Evolutionary conservation across 2,888 invertebrate genomes (phyloP).

Genomic region (Neuroscelio doddi): DNA sequence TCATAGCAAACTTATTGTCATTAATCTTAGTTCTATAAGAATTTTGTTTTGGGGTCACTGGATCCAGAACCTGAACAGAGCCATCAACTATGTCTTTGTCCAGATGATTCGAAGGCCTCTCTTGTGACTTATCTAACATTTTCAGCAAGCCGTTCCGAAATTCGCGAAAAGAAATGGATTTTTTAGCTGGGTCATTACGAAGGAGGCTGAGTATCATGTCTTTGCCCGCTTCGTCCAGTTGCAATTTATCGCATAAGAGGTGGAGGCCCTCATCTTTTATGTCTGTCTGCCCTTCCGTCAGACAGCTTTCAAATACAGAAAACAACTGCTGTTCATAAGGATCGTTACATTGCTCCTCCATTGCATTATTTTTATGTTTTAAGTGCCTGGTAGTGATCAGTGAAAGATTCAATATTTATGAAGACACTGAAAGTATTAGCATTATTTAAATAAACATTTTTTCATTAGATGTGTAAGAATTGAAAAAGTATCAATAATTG

Average conservation of each 20-base stretch:
- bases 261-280: conserved; percentile 79
- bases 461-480: too few relatives aligned
- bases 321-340: conserved; percentile 88
- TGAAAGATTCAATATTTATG: too few relatives aligned
- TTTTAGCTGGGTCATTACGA: conserved; percentile 70
- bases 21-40: conserved; percentile 28
- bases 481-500: too few relatives aligned
- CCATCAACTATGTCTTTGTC: conserved; percentile 38
- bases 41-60: conserved; percentile 65
- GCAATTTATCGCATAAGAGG: conserved; percentile 83
- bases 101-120: conserved; percentile 14
- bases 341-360: conserved; percentile 73
- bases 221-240: conserved; percentile 82
- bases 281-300: conserved; percentile 80
- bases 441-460: too few relatives aligned
- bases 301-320: conserved; percentile 86
- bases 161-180: conserved; percentile 79
- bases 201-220: conserved; percentile 78
- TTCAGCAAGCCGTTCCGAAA: conserved; percentile 84
- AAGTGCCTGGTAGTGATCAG: conserved; percentile 5
- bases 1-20: conserved; percentile 27
- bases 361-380: conserved; percentile 56
- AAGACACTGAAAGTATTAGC: too few relatives aligned
- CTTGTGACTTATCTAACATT: conserved; percentile 76
- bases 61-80: conserved; percentile 72